Base-by-base conservation (phyloP, 2,888 invertebrate species). In the Sclerodermus sp. region DNA sequence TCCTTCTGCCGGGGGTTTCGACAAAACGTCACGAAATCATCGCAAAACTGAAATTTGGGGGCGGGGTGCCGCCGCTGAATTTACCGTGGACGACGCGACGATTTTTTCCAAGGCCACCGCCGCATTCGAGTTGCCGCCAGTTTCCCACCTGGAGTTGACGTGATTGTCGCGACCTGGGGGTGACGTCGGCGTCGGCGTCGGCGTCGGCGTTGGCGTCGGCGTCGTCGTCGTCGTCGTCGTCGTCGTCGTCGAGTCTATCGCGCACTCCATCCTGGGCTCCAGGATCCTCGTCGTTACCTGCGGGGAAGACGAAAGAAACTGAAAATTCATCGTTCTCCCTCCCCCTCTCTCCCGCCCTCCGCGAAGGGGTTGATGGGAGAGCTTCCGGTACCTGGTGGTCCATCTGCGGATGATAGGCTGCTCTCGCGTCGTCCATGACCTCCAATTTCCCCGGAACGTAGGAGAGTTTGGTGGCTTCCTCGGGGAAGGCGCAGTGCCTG, bases 401-500 rank as follows among this genome's bases (percentile, higher is more conserved):
- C 17, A 66, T 50, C 42, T 70, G 66, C 1, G 67, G 61, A 5
- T 23, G 18, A 58, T 76, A 76, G 41, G 68, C 58, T 1, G 67
- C 47, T 30, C 66, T 67, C 31, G 67, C 62, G 32, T 58, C 66
- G 40, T 64, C 64, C 36, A 34, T 4, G 6, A 70, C 55, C n/a
- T 73, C 70, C 37, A 69, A 59, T 58, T 74, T 74, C 49, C 55
- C 69, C 38, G 67, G 55, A 40, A 64, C 60, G 51, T 74, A 74
- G 41, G 65, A 51, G 55, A 71, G 59, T 39, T 68, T 68, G 51
- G 53, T 40, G 8, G 44, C 14, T 29, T 76, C 74, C 18, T 74
- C 73, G 13, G 66, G 51, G 46, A 64, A 74, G 36, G 60, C 62
- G 42, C 73, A 72, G 44, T 75, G 70, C 53, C 73, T 70, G 49